Evolutionary conservation across 2,113 vertebrate genomes (phyloP), one percentile per base, ranked within the genome.

Genomic region (Larimichthys polyactis): DNA sequence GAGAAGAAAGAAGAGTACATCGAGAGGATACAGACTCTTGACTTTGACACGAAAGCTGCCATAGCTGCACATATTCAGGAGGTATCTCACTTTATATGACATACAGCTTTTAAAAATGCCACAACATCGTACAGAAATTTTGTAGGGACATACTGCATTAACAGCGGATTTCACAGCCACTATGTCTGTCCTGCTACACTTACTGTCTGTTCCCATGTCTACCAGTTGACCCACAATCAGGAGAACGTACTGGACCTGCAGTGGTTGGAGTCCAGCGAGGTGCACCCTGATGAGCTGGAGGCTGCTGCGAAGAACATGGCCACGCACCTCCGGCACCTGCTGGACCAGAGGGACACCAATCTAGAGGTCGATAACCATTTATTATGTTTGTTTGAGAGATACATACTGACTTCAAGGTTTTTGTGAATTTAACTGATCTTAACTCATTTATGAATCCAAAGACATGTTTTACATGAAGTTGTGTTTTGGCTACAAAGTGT

Each of bases 1-100:
- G 97, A 98, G 92, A 96, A 94, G 89, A 99, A 98, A 93, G 97
- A 99, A 90, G 96, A 96, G 87, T 97, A 97, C 90, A 97, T 99
- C 71, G 97, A 98, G 92, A 96, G 94, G 91, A 99, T 99, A 85
- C 97, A 98, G 86, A 90, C 93, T 40, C 94, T 99, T 90, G 96
- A 99, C 92, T 98, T 98, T 95, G 96, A 97, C 87, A 98, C 96
- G 11, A 97, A 97, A 95, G 97, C 98, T 88, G 96, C 97, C 82
- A 97, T 99, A 90, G 98, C 97, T 59, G 95, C 94, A 73, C 97
- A 98, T 85, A 99, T 99, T 92, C 97, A 99, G 93, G 97, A 99
- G 97, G 98, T 99, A 97, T 75, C 15, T 69, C 19, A 27, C 40
- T 54, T 52, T 5, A 11, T 36, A 17, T 64, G 48, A 75, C 51